Percentiles rank a stretch among this genome's conserved stretches.
phyloP scores from a whole-genome alignment of 2,888 invertebrate genomes.

The Entomobrya multifasciata region DNA sequence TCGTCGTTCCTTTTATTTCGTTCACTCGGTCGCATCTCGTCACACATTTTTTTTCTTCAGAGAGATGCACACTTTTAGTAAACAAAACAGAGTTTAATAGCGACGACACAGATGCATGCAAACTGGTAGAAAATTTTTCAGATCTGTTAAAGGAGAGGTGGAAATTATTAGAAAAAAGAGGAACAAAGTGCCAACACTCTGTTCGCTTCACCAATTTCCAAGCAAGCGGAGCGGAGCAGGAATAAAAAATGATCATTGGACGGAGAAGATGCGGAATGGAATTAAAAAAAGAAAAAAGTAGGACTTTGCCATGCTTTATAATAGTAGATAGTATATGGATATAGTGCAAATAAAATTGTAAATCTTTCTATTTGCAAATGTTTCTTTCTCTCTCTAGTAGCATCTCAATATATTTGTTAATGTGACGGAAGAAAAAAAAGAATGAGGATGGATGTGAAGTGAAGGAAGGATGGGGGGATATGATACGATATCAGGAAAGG shows the following conservation, averaged over 20 bases:
- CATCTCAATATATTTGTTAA: neutral
- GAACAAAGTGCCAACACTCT: slow-evolving; percentile 53
- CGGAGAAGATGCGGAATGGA: slow-evolving; percentile 27
- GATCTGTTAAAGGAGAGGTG: slow-evolving; percentile 5
- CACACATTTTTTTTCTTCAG: neutral
- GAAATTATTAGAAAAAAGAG: neutral
- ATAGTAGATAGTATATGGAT: neutral
- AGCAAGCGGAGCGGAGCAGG: slow-evolving; percentile 62
- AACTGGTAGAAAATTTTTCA: slow-evolving; percentile 14
- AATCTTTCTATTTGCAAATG: too few species aligned
- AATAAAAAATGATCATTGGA: slow-evolving; percentile 42
- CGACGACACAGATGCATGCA: slow-evolving; percentile 42
- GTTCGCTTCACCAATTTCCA: slow-evolving; percentile 64
- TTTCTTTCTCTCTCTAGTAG: neutral
- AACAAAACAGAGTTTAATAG: slow-evolving; percentile 14
- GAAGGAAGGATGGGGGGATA: neutral
- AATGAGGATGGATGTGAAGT: neutral
- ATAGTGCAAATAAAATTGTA: too few species aligned
- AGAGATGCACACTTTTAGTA: slow-evolving; percentile 6
- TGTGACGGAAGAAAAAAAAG: slow-evolving; percentile 17
- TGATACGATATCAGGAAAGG: neutral
- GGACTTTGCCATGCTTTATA: neutral
- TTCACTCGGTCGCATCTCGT: neutral
- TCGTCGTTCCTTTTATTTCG: neutral
- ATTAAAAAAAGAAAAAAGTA: slow-evolving; percentile 6